Base-by-base conservation (phyloP, 2,888 invertebrate species). In the Cosmia trapezina region DNA sequence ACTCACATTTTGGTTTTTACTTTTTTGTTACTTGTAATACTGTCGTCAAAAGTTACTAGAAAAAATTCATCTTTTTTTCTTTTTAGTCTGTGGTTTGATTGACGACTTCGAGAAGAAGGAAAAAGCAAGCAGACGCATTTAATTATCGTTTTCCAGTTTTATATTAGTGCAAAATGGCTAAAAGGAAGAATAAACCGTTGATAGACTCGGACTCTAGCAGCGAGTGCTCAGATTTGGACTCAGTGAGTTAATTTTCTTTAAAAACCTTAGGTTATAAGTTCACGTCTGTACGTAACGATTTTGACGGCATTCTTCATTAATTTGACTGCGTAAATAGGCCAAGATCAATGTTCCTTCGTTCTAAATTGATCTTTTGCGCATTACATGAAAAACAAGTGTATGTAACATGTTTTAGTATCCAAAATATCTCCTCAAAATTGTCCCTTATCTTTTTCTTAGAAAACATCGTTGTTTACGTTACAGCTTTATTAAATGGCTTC, bases 121-220 rank as follows among this genome's bases (percentile, higher is more conserved):
- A 87, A 86, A 89, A 83, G 73, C 87, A 79, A 89, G 87, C 83
- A 85, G 86, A 88, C 88, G 88, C 84, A 87, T 84, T 87, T 88
- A 89, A 70, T 78, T 83, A 81, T 80, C 86, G 78, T 89, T 87
- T 87, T 85, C 78, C 83, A 81, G 79, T 87, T 81, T 76, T 78
- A 75, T 73, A 83, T 71, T 81, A 83, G 63, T 83, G 71, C 74
- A 91, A 89, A 94, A 98, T 98, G 98, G 98, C 97, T 87, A 98
- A 98, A 96, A 97, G 98, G 85, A 98, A 98, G 94, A 98, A 97
- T 93, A 98, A 98, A 91, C 98, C 98, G 56, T 95, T 98, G 80
- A 97, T 98, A 86, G 98, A 98, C 92, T 98, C 98, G 37, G 98
- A 98, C 92, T 98, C 98, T 74, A 98, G 98, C 93, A 98, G 98